Evolutionary conservation across 2,797 vertebrate genomes (phyloP), one percentile per base, ranked within the genome.

Genomic region (Pseudochaenichthys georgianus): DNA sequence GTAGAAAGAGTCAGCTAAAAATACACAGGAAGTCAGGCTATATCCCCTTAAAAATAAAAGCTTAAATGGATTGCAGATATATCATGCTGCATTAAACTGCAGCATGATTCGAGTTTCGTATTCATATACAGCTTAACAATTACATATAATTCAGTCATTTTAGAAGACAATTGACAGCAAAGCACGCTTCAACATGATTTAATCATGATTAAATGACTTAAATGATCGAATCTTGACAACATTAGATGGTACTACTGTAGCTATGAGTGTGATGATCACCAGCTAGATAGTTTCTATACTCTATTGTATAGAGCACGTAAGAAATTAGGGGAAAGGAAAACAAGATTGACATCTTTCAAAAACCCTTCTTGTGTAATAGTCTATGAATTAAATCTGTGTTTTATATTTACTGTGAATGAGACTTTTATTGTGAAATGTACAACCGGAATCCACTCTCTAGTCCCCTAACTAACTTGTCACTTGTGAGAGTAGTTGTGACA

Each of bases 401-500:
- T 8, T 58, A 16, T 46, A 9, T 4, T 53, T 4, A 13, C 3
- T 7, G 4, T 1, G 11, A 9, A n/a, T 0, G 3, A 21, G 9
- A 9, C n/a, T 19, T 88, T 52, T 87, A 83, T 70, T 3, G 52
- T 86, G 76, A 82, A 87, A 73, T 3, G 4, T 0, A 0, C 1
- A 48, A 71, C 69, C 62, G 80, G 87, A 93, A 80, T 46, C 2
- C 0, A 0, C 0, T 0, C 0, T 0, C 8, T 5, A 0, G 10
- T 3, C 2, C 2, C 8, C 4, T 4, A 9, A 2, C 10, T 47
- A 9, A 0, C 73, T 88, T 85, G 59, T 74, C 52, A n/a, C 2
- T n/a, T 51, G 59, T 19, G 52, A 75, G 75, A 84, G 68, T 64
- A 82, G 69, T 79, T 79, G 88, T 90, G 85, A 77, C 84, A 87